Conservation (phyloP, 2,797 vertebrate species). For the Danio choprae region DNA sequence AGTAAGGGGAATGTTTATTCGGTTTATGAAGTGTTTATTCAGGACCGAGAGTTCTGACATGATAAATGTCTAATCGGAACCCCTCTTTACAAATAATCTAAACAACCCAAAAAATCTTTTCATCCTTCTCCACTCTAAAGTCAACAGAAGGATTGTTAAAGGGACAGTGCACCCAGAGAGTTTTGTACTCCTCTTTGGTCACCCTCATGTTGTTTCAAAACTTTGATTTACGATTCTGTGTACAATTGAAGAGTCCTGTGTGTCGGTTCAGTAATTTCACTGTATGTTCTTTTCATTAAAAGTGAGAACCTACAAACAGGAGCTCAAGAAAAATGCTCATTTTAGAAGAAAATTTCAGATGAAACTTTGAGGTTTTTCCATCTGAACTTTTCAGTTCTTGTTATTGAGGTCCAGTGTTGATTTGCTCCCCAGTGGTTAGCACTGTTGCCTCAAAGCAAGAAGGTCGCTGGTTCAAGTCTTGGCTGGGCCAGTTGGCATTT, state of each 20-base stretch:
- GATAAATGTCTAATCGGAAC: slow-evolving; percentile 29
- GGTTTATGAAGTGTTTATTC: slow-evolving; percentile 27
- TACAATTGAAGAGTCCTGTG: too few relatives aligned
- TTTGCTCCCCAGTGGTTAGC: not conserved
- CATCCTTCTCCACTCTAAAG: not conserved
- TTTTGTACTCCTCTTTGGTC: not conserved
- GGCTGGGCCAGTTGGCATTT: too few relatives aligned
- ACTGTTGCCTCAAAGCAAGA: too few relatives aligned
- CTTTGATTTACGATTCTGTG: not conserved
- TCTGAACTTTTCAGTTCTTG: not conserved
- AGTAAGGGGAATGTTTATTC: slow-evolving; percentile 30
- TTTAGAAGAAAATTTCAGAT: too few relatives aligned
- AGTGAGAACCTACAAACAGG: too few relatives aligned
- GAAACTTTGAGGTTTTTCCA: not conserved
- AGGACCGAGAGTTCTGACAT: slow-evolving; percentile 15
- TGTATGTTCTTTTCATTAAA: too few relatives aligned
- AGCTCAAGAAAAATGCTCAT: too few relatives aligned
- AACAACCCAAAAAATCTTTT: slow-evolving; percentile 25
- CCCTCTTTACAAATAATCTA: slow-evolving; percentile 20
- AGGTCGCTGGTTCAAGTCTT: too few relatives aligned
- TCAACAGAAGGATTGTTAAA: slow-evolving; percentile 23
- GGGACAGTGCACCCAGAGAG: not conserved
- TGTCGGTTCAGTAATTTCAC: too few relatives aligned
- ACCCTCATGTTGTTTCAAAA: not conserved
- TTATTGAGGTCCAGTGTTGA: not conserved